These are phyloP conservation scores for Tympanuchus pallidicinctus DNA, from an alignment of 2,113 vertebrate genomes.

Conservation along the genomic window DNA sequence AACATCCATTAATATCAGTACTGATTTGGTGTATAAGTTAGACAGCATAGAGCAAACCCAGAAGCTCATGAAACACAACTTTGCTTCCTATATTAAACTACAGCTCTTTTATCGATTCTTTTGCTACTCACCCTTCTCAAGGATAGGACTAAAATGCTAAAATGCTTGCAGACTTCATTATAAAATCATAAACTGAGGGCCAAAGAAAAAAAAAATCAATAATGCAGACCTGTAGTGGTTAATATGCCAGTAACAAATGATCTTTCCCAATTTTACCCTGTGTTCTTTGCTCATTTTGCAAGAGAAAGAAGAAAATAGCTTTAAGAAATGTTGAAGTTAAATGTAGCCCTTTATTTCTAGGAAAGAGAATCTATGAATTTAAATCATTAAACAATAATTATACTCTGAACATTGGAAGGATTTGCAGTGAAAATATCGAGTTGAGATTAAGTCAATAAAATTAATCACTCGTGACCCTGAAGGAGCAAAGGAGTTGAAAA, in stretches of 20 bases:
- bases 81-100: not conserved
- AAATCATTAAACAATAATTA: conserved; percentile 70
- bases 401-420: conserved; percentile 58
- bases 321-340: not conserved
- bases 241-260: conserved; percentile 26
- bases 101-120: conserved; percentile 18
- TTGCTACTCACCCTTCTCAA: not conserved
- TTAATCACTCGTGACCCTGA: conserved; percentile 62
- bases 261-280: not conserved
- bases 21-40: not conserved
- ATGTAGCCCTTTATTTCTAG: not conserved
- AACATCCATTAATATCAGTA: conserved; percentile 11
- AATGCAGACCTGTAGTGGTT: not conserved
- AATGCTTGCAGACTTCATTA: conserved; percentile 13
- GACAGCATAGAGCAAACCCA: not conserved
- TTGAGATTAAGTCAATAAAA: conserved; percentile 76
- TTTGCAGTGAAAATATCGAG: conserved; percentile 69
- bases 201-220: not conserved
- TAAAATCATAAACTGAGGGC: not conserved
- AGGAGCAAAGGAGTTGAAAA: conserved; percentile 60
- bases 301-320: conserved; percentile 15
- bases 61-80: conserved; percentile 5
- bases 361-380: conserved; percentile 50
- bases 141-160: conserved; percentile 23
- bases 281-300: not conserved